phyloP scores from a whole-genome alignment of 2,797 vertebrate species.

The Sparus aurata region DNA sequence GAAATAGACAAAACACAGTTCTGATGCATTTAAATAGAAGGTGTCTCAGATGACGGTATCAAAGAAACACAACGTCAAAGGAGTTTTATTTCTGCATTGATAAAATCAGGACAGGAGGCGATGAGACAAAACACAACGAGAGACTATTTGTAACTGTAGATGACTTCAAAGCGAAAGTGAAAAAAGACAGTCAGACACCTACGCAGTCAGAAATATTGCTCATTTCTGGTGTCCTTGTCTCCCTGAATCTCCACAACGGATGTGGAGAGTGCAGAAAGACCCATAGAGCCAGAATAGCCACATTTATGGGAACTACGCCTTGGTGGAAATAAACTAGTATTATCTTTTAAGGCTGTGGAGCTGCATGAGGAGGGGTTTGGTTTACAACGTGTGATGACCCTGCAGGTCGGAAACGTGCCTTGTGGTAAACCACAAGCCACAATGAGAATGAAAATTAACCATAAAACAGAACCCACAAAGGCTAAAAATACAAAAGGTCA shows the following conservation, averaged over 20 bases:
- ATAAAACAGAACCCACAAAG: slow-evolving; percentile 17
- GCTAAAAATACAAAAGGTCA: slow-evolving; percentile 7
- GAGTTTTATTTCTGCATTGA: slow-evolving; percentile 18
- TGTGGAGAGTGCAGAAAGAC: neutral
- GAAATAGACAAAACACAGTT: slow-evolving; percentile 3
- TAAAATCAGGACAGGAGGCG: slow-evolving; percentile 9
- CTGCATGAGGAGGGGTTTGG: slow-evolving; percentile 21
- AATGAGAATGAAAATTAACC: slow-evolving; percentile 35
- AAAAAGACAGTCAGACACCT: slow-evolving; percentile 1
- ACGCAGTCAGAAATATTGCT: no score
- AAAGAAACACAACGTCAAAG: slow-evolving; percentile 13
- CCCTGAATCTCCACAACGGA: neutral
- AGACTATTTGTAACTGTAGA: slow-evolving; percentile 11
- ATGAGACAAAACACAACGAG: neutral
- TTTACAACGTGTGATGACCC: slow-evolving; percentile 29
- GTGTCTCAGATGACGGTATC: neutral
- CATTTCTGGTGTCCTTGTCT: neutral
- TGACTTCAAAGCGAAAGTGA: neutral
- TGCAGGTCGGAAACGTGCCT: slow-evolving; percentile 25
- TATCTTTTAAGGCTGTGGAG: slow-evolving; percentile 8
- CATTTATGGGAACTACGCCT: neutral
- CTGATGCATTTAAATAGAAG: slow-evolving; percentile 35
- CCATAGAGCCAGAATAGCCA: neutral
- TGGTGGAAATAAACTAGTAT: slow-evolving; percentile 7
- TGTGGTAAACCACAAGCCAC: slow-evolving; percentile 52